Percentiles rank a stretch among this genome's conserved stretches.
Conservation (phyloP, 2,888 invertebrate genomes). For the Lepidocyrtinus sp. region DNA sequence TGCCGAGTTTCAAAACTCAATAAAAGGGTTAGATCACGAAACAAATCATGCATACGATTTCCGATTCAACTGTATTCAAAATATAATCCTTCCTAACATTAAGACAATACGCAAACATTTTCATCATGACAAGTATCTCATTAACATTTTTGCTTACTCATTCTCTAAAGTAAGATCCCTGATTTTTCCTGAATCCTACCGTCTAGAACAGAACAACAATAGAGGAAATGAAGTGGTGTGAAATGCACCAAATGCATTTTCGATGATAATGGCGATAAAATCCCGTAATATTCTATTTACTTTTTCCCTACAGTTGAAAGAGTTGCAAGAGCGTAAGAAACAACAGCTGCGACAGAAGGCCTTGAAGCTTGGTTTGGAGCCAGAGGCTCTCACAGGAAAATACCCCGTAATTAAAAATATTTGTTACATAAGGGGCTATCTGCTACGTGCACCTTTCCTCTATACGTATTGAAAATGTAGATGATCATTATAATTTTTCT, state of each 20-base stretch:
- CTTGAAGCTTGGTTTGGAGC: constrained; percentile 95
- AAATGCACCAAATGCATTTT: neutral
- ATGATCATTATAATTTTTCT: constrained; percentile 8
- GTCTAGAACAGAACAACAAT: neutral
- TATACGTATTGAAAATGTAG: too few species aligned
- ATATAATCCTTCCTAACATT: constrained; percentile 3
- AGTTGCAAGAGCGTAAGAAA: constrained; percentile 98
- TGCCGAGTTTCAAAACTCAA: neutral
- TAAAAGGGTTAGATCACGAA: neutral
- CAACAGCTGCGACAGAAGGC: constrained; percentile 99
- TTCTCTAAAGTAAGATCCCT: neutral
- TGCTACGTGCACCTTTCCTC: neutral
- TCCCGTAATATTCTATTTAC: constrained; percentile 23
- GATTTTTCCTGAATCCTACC: neutral
- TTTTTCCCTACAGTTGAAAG: constrained; percentile 85
- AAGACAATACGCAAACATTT: constrained; percentile 8
- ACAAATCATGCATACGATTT: too few species aligned
- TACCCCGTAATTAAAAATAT: constrained; percentile 85
- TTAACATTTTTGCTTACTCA: constrained; percentile 27
- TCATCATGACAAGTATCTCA: constrained; percentile 18
- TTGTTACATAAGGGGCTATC: neutral
- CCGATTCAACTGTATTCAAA: neutral
- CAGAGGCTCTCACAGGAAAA: constrained; percentile 96
- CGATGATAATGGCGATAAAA: constrained; percentile 14
- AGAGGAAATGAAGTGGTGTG: neutral